Conservation (phyloP, 35 echinoderm and acorn worm genomes). For the Apostichopus parvimensis region DNA sequence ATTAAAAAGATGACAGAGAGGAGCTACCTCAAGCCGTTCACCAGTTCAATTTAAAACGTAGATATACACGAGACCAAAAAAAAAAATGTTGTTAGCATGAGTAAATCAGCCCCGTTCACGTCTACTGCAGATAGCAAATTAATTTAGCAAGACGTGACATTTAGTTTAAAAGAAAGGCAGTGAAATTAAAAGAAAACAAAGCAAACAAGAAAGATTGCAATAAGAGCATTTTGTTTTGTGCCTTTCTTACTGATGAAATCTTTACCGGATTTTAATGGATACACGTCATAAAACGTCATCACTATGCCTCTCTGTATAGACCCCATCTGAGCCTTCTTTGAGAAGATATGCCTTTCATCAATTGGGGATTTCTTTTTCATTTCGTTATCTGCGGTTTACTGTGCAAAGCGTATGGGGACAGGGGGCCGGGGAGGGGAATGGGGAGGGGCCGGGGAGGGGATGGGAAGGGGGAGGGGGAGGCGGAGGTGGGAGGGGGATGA, state of each 20-base stretch:
- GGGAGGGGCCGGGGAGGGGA: no score
- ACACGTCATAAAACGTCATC: background rate
- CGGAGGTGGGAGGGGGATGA: no score
- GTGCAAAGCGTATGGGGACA: no score
- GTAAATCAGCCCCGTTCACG: constrained; percentile 7
- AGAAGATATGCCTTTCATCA: background rate
- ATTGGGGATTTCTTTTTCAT: background rate
- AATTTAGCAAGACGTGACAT: constrained; percentile 25
- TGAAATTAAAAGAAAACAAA: background rate
- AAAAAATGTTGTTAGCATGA: background rate
- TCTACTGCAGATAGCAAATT: constrained; percentile 6
- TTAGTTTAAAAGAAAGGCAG: background rate
- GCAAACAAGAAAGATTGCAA: background rate
- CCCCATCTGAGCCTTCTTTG: background rate
- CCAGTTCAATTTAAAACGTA: background rate
- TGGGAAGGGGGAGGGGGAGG: no score
- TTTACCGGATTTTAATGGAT: background rate
- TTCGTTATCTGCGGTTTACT: background rate
- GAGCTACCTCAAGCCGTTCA: background rate
- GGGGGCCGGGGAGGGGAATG: no score
- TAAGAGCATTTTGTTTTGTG: background rate
- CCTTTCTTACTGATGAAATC: background rate
- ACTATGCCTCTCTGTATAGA: background rate
- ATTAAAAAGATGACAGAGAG: constrained; percentile 2
- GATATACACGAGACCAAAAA: background rate